Percentiles rank a stretch among this genome's conserved stretches.
These are phyloP conservation scores for Noctua pronuba DNA, from an alignment of 2,888 invertebrate species.

Conservation along the genomic window DNA sequence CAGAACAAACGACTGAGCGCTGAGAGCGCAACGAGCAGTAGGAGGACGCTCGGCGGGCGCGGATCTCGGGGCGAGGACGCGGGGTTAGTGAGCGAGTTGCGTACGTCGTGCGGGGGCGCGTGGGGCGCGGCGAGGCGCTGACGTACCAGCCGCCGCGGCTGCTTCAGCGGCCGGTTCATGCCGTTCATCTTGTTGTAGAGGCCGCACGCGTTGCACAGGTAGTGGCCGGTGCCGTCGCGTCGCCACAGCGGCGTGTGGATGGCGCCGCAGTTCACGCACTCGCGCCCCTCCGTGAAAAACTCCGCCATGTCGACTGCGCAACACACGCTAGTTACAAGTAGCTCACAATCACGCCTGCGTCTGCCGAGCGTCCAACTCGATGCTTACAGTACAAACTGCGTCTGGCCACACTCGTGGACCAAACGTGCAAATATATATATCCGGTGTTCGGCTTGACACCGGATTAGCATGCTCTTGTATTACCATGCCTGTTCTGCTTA, in stretches of 20 bases:
- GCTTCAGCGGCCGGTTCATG: constrained; percentile 98
- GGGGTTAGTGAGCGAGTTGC: constrained; percentile 75
- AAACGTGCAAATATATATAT: constrained; percentile 28
- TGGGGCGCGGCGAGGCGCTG: constrained; percentile 87
- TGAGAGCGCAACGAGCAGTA: constrained; percentile 63
- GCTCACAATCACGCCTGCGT: constrained; percentile 59
- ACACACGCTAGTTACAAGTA: constrained; percentile 68
- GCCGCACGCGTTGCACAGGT: constrained; percentile 99
- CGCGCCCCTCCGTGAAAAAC: constrained; percentile 97
- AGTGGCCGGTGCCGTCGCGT: constrained; percentile 99
- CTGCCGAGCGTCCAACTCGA: constrained; percentile 61
- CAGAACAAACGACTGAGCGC: constrained; percentile 82
- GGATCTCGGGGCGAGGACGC: constrained; percentile 76
- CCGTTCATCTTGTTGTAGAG: constrained; percentile 99
- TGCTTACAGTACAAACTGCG: constrained; percentile 40
- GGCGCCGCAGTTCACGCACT: constrained; percentile 99
- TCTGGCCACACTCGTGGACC: constrained; percentile 38
- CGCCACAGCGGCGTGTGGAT: constrained; percentile 99
- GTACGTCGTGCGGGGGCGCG: constrained; percentile 85
- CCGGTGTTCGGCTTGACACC: constrained; percentile 23
- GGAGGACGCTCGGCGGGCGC: constrained; percentile 84
- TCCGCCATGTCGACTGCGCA: constrained; percentile 92
- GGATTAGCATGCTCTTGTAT: constrained; percentile 1
- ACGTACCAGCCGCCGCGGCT: constrained; percentile 99
- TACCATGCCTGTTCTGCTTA: constrained; percentile 15